Evolutionary conservation across 2,888 invertebrate genomes (phyloP).

Genomic region (Hoplodrina ambigua): DNA sequence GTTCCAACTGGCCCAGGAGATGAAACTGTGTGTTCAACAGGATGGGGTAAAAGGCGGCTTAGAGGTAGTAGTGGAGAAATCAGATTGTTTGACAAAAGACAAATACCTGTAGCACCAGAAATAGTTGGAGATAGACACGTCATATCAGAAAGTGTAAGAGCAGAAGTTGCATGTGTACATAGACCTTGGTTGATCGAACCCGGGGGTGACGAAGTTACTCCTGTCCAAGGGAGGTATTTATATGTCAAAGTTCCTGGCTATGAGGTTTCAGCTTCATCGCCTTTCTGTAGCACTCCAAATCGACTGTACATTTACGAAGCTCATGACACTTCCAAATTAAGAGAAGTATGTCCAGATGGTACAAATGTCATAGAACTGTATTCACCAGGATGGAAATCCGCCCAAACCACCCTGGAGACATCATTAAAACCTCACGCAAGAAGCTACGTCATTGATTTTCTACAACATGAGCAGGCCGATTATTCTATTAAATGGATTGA

Average conservation of each 20-base stretch:
- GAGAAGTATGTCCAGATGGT: slow-evolving; percentile 92
- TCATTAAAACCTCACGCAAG: slow-evolving; percentile 91
- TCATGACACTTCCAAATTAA: slow-evolving; percentile 91
- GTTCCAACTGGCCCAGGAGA: slow-evolving; percentile 90
- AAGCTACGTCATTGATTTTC: slow-evolving; percentile 94
- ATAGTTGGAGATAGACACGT: slow-evolving; percentile 87
- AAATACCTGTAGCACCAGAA: slow-evolving; percentile 82
- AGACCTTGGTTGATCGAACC: slow-evolving; percentile 95
- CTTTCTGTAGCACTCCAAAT: slow-evolving; percentile 92
- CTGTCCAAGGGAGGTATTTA: slow-evolving; percentile 91
- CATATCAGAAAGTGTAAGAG: slow-evolving; percentile 88
- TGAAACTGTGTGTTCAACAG: slow-evolving; percentile 91
- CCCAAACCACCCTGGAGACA: slow-evolving; percentile 84
- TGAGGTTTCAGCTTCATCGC: slow-evolving; percentile 86
- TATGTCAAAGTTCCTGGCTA: slow-evolving; percentile 93
- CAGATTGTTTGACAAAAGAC: slow-evolving; percentile 91
- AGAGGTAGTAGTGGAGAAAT: slow-evolving; percentile 94
- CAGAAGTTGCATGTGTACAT: slow-evolving; percentile 92
- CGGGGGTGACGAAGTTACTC: slow-evolving; percentile 92
- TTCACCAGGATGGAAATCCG: slow-evolving; percentile 92
- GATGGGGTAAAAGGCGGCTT: slow-evolving; percentile 92
- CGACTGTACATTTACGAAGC: slow-evolving; percentile 94
- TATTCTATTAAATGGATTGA: slow-evolving; percentile 95
- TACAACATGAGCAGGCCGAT: slow-evolving; percentile 93
- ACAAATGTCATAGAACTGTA: slow-evolving; percentile 91